A percentile compares a stretch with the other conserved stretches of the same genome.
These are phyloP conservation scores for Drosophila bocki DNA, from an alignment of 1,140 invertebrate genomes.

Conservation along the genomic window DNA sequence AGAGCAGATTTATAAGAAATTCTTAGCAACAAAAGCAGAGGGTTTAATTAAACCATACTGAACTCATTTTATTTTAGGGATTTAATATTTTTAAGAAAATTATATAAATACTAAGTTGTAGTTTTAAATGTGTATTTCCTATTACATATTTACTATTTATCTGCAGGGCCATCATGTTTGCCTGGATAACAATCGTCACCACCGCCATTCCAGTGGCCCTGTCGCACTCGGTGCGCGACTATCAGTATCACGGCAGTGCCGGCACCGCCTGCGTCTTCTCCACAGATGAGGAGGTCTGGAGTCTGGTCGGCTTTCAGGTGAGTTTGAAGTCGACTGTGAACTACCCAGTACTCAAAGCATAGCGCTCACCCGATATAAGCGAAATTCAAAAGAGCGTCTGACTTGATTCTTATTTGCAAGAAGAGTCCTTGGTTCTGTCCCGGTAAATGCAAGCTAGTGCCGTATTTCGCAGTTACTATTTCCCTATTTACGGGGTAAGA, in stretches of 20 bases:
- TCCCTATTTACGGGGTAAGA: no score
- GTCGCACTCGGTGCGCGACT: conserved; percentile 91
- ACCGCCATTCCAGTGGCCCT: conserved; percentile 91
- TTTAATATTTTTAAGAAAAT: no score
- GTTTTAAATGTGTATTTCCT: no score
- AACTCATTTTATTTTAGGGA: no score
- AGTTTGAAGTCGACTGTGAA: conserved; percentile 17
- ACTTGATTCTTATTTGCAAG: background rate
- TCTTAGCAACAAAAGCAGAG: background rate
- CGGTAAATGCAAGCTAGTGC: background rate
- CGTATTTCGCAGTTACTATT: conserved; percentile 34
- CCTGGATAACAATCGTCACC: conserved; percentile 93
- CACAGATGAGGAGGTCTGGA: conserved; percentile 88
- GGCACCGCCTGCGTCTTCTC: conserved; percentile 89
- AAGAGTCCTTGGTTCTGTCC: background rate
- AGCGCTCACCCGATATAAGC: no score
- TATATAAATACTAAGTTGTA: no score
- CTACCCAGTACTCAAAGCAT: background rate
- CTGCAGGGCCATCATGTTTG: conserved; percentile 89
- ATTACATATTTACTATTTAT: background rate
- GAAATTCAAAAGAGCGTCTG: no score
- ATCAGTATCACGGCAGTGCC: conserved; percentile 87
- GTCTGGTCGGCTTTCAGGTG: conserved; percentile 89
- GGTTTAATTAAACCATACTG: background rate
- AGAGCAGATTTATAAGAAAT: background rate